A percentile compares a stretch with the other conserved stretches of the same genome.
phyloP scores from a whole-genome alignment of 2,888 invertebrate species.

The Rapana venosa region DNA sequence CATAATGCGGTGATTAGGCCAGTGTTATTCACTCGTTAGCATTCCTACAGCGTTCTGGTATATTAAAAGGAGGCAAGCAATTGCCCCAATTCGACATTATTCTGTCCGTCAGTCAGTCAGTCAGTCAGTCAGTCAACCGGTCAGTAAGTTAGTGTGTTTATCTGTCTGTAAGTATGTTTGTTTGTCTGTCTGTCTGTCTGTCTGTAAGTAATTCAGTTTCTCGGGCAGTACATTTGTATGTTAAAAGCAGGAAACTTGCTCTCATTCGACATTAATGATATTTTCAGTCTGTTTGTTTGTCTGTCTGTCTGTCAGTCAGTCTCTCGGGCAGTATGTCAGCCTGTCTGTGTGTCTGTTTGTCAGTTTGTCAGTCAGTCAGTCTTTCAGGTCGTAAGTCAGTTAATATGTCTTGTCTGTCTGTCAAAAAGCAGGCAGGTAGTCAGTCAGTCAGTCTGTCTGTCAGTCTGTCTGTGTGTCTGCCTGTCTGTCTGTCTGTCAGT shows the following conservation, averaged over 20 bases:
- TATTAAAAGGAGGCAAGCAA: not conserved
- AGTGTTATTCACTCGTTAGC: not conserved
- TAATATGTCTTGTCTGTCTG: not conserved
- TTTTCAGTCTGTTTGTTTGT: conserved; percentile 51
- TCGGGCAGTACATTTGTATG: too few species aligned
- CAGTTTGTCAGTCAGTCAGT: conserved; percentile 51
- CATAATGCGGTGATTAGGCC: too few species aligned
- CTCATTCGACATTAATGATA: too few species aligned
- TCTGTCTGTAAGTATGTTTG: conserved; percentile 41
- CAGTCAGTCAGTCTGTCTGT: conserved; percentile 44
- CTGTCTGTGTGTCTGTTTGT: conserved; percentile 49
- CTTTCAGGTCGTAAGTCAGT: not conserved
- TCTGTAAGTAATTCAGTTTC: too few species aligned
- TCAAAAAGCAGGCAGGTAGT: not conserved
- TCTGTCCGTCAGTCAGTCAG: not conserved
- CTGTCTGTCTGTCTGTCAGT: too few species aligned
- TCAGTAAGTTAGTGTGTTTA: conserved; percentile 51
- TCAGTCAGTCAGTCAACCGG: not conserved
- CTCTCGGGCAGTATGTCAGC: conserved; percentile 44
- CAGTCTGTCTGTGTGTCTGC: too few species aligned
- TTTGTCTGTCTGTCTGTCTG: too few species aligned
- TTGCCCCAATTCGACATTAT: not conserved
- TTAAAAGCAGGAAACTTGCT: too few species aligned
- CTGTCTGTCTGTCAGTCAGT: too few species aligned
- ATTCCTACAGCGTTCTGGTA: not conserved